Base-by-base conservation (phyloP, 2,797 vertebrate genomes). In the Sarcoramphus papa region DNA sequence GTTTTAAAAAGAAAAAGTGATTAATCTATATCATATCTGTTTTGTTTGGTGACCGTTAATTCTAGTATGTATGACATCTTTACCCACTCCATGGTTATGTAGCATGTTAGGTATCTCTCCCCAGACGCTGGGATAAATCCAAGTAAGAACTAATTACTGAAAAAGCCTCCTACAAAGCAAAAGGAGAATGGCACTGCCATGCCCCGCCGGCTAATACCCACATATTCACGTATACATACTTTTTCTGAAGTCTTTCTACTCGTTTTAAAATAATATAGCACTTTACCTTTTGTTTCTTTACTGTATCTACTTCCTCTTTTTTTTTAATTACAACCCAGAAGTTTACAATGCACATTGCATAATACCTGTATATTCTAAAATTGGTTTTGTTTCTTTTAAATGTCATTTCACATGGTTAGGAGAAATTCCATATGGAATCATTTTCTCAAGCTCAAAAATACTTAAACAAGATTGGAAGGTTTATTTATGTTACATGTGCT, bases 151-250 rank as follows among this genome's bases (percentile, higher is more conserved):
- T 63, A 64, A 35, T 81, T 23, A 27, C 41, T 40, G 53, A 48
- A 74, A 50, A 89, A 83, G 30, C 37, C 41, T 59, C 23, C 50
- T 37, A 3, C 28, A 45, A 88, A 88, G 41, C 60, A 50, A 60
- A 47, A 56, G 53, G 24, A 63, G 72, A 54, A 14, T 15, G 20
- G 43, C n/a, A 25, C 48, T 53, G 31, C 73, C 31, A 1, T 65
- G 53, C 9, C 14, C 27, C 0, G 0, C 51, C 0, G 1, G 10
- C 23, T 51, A 2, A 24, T 33, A 19, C 15, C 20, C 15, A 13
- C 23, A 5, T 17, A 41, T 24, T 70, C 60, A 51, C 4, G 0
- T n/a, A 6, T 21, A n/a, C 12, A 2, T 56, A 48, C 43, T 85
- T 78, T 24, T 77, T 20, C 27, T 40, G 35, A 51, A 87, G 51